Conservation (phyloP, 2,797 vertebrate species). For the Sphenodon punctatus region DNA sequence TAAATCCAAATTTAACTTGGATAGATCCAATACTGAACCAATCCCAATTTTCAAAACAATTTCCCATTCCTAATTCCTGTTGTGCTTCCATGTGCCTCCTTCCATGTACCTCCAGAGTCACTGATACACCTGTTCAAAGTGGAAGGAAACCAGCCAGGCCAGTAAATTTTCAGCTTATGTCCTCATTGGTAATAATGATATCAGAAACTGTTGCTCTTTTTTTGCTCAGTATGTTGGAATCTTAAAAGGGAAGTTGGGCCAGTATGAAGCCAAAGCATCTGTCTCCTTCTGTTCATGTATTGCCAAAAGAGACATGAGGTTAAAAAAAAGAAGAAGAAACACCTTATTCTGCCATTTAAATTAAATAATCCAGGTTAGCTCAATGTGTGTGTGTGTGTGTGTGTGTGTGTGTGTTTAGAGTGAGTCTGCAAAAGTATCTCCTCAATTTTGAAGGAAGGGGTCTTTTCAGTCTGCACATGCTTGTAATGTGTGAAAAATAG, state of each 20-base stretch:
- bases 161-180: constrained; percentile 45
- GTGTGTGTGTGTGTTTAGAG: constrained; percentile 21
- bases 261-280: constrained; percentile 73
- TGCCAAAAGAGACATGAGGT: constrained; percentile 60
- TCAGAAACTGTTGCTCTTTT: constrained; percentile 61
- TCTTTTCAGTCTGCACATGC: constrained; percentile 6
- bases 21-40: no score
- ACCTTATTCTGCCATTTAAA: constrained; percentile 53
- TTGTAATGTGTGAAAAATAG: constrained; percentile 46
- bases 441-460: background rate
- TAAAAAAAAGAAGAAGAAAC: background rate
- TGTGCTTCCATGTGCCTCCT: fast-evolving
- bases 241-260: constrained; percentile 66
- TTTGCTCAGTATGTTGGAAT: constrained; percentile 63
- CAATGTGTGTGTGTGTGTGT: background rate
- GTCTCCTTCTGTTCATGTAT: constrained; percentile 63
- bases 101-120: background rate
- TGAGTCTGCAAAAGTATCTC: constrained; percentile 51
- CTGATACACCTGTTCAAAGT: constrained; percentile 44
- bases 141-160: constrained; percentile 60
- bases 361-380: constrained; percentile 41
- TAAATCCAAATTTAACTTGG: no score
- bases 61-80: no score
- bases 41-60: no score
- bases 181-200: constrained; percentile 44